phyloP scores from a whole-genome alignment of 92 coral and sea anemone genomes.

The Zoanthus solanderi region DNA sequence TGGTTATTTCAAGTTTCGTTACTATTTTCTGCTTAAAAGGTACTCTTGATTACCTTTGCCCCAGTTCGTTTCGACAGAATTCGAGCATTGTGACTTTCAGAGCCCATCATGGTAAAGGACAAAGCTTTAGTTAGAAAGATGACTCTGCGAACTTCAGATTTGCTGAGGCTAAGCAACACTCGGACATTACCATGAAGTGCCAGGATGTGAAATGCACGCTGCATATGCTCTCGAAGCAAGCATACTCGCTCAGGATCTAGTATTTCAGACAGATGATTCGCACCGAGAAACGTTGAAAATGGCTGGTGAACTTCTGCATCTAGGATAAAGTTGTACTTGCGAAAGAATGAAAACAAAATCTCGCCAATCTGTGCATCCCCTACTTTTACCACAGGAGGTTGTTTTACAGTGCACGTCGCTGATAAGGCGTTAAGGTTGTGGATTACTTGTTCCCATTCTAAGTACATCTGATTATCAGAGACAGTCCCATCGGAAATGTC shows the following conservation, averaged over 20 bases:
- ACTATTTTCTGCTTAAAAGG: no score
- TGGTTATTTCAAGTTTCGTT: no score
- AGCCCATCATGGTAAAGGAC: conserved; percentile 80
- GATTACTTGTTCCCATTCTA: conserved; percentile 59
- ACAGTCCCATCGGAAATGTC: conserved; percentile 60
- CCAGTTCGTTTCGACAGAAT: conserved; percentile 85
- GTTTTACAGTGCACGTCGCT: background rate
- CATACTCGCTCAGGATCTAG: conserved; percentile 74
- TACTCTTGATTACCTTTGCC: conserved; percentile 63
- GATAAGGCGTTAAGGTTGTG: conserved; percentile 15
- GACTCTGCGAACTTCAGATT: conserved; percentile 81
- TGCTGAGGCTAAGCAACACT: conserved; percentile 75
- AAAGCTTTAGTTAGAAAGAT: conserved; percentile 76
- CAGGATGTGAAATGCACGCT: conserved; percentile 90
- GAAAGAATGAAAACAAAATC: conserved; percentile 79
- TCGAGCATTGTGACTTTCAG: conserved; percentile 81
- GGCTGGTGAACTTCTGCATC: conserved; percentile 64
- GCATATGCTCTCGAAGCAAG: conserved; percentile 91
- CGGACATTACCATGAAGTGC: conserved; percentile 85
- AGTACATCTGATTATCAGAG: conserved; percentile 33
- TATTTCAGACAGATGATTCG: conserved; percentile 70
- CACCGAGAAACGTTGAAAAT: conserved; percentile 76
- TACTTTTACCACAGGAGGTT: conserved; percentile 37
- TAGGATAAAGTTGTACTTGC: conserved; percentile 66
- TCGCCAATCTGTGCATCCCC: conserved; percentile 74